Base-by-base conservation (phyloP, 2,113 vertebrate species). In the Litocranius walleri region DNA sequence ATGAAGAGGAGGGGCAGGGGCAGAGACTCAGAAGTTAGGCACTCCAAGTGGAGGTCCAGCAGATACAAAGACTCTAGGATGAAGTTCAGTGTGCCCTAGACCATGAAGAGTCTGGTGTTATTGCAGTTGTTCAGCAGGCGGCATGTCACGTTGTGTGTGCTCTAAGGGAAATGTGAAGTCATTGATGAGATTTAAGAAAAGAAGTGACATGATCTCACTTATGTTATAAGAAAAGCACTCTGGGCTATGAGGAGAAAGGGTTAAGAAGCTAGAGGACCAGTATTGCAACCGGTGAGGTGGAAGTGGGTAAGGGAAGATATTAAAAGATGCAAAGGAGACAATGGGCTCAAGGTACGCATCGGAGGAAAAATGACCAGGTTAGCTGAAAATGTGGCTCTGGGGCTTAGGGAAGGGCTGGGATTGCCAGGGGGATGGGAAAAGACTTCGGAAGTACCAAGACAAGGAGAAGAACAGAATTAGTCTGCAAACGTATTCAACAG, bases 271-370 rank as follows among this genome's bases (percentile, higher is more conserved):
- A 80, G 33, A 40, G 21, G 43, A 81, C n/a, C 15, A 54, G 17
- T 8, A 11, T 2, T 21, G 33, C 56, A 9, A 2, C 0, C 0
- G 62, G 50, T 1, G 16, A 94, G n/a, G 57, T 36, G 52, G 84
- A 52, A 82, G 15, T 6, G 29, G 17, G 3, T 7, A 12, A 16
- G 16, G 56, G 27, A n/a, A 36, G 10, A 30, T 27, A 33, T 77
- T 43, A 77, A 43, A 5, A 36, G 10, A 27, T 25, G 64, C 64
- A 43, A 54, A 62, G 57, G 43, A 40, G 33, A 84, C 8, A 40
- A 7, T 11, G 45, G 71, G 30, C 54, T 93, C 30, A 6, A 21
- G n/a, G 74, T 1, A 40, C 1, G 13, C 43, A 7, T 0, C 3
- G 29, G 36, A 85, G 40, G 62, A 67, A 67, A 57, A 25, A 93